Base-by-base conservation (phyloP, 2,888 invertebrate species). In the Ichneumoninae sp. region DNA sequence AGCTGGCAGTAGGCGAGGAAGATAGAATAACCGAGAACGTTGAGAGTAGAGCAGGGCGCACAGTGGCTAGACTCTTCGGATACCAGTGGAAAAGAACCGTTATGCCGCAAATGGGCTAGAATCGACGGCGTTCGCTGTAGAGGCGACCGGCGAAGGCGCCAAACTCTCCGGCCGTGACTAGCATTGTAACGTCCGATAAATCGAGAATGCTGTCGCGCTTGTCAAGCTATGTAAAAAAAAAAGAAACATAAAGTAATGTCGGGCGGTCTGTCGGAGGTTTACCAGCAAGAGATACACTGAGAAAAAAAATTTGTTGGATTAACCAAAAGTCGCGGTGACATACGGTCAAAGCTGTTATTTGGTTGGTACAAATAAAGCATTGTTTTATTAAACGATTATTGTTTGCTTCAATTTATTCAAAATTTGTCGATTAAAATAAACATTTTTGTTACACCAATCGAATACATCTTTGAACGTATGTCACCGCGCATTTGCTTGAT, bases 21-120 rank as follows among this genome's bases (percentile, higher is more conserved):
- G 54, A 57, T 40, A 65, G 54, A 44, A 36, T 30, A 57, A 57
- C 57, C 10, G 57, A 6, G 57, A 57, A 26, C 60, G 22, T 33
- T 26, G 60, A 16, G 60, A 19, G 44, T 69, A 33, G 60, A 62
- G 19, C 36, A 47, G 52, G 62, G 30, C 40, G 36, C 10, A 70
- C 78, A 47, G 62, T 57, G 62, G 70, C 75, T 76, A 68, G 54
- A 66, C 75, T 76, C 54, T 75, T 75, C 40, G 52, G 62, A 60
- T 26, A 22, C 26, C 26, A 22, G 57, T 57, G 57, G 62, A 26
- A 76, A 76, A 76, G 66, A 76, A 80, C 83, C 71, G 80, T 79
- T 76, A 76, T 68, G 60, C 66, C 71, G 36, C 71, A 40, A 78
- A 78, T 70, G 80, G 74, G 40, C 81, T 57, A 52, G 81, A 70